A percentile compares a stretch with the other conserved stretches of the same genome.
Evolutionary conservation across 2,113 vertebrate genomes (phyloP).

Genomic region (Burhinus bistriatus): DNA sequence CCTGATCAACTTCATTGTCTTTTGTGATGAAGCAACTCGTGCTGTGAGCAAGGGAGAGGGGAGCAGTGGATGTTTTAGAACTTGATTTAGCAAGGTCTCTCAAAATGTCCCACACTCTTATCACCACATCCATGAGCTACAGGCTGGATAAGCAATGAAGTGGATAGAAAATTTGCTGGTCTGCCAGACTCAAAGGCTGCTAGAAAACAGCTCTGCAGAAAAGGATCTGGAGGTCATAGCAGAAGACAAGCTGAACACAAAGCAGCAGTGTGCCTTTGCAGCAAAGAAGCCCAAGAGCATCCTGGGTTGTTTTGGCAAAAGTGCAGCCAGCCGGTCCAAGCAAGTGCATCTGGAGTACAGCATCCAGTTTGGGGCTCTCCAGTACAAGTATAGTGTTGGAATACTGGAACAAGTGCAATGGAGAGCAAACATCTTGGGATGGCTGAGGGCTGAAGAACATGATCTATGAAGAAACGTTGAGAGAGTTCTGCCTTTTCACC

Average conservation of each 20-base stretch:
- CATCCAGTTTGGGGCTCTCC: not conserved
- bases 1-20: not conserved
- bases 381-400: not conserved
- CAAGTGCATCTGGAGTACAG: not conserved
- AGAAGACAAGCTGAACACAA: not conserved
- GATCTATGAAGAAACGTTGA: not conserved
- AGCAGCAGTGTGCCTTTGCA: not conserved
- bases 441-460: not conserved
- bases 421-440: not conserved
- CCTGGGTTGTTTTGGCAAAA: not conserved
- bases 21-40: not conserved
- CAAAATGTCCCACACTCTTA: not conserved
- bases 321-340: not conserved
- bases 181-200: not conserved
- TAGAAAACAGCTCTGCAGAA: not conserved
- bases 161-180: not conserved
- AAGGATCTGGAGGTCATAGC: not conserved
- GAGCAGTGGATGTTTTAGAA: not conserved
- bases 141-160: not conserved
- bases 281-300: not conserved
- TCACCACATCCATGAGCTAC: not conserved
- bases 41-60: not conserved
- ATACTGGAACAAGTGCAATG: not conserved
- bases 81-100: not conserved
- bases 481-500: not conserved